phyloP scores from a whole-genome alignment of 2,113 vertebrate genomes.

The Corynorhinus townsendii region DNA sequence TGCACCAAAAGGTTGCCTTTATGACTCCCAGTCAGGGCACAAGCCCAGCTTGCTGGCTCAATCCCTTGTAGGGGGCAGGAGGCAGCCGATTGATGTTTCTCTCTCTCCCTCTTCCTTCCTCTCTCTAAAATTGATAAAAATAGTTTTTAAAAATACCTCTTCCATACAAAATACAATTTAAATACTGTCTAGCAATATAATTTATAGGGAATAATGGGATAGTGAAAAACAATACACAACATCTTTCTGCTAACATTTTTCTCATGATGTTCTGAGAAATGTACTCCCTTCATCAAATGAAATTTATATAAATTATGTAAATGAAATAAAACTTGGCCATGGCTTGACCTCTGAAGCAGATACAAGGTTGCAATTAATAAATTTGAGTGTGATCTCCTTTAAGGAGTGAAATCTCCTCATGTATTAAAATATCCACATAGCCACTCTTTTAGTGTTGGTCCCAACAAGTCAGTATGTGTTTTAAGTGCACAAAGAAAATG shows the following conservation, averaged over 20 bases:
- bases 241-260: neutral
- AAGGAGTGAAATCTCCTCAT: neutral
- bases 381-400: neutral
- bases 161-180: neutral
- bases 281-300: no score
- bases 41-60: no score
- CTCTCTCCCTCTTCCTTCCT: no score
- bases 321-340: no score
- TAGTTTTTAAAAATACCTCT: neutral
- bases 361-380: neutral
- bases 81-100: no score
- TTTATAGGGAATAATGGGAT: neutral
- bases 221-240: neutral
- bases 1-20: no score
- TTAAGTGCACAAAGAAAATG: constrained; percentile 24
- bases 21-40: no score
- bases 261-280: neutral
- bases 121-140: no score
- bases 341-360: no score
- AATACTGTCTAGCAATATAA: neutral
- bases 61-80: no score
- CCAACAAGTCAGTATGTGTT: neutral
- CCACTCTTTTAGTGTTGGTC: neutral
- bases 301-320: no score
- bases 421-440: neutral